Percentiles rank a stretch among this genome's conserved stretches.
These are phyloP conservation scores for Upupa epops DNA, from an alignment of 2,113 vertebrate species.

Conservation along the genomic window DNA sequence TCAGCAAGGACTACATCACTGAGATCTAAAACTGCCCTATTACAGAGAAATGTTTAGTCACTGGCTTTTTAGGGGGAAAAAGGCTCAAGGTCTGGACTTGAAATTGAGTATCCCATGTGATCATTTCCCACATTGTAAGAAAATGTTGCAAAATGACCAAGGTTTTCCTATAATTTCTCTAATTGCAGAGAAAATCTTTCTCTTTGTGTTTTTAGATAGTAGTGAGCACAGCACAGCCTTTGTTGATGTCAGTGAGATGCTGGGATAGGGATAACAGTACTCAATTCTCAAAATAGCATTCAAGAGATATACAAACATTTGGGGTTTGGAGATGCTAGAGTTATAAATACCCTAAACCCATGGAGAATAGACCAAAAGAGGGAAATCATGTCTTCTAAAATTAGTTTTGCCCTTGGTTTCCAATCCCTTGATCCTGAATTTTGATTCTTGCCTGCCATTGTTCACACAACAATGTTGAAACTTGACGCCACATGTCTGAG, in stretches of 20 bases:
- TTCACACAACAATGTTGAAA: conserved; percentile 4
- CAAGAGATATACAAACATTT: background rate
- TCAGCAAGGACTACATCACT: background rate
- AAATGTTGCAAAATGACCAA: background rate
- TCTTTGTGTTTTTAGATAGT: background rate
- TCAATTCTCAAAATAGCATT: background rate
- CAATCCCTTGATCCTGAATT: background rate
- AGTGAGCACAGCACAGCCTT: background rate
- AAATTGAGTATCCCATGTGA: background rate
- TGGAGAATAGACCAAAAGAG: background rate
- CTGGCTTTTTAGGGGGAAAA: background rate
- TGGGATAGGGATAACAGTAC: background rate
- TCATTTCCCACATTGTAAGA: background rate
- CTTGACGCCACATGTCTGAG: background rate
- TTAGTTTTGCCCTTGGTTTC: background rate
- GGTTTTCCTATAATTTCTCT: background rate
- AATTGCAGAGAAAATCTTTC: background rate
- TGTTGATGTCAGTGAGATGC: background rate
- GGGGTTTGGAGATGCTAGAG: background rate
- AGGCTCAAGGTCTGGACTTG: background rate
- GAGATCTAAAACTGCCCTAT: background rate
- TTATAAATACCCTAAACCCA: background rate
- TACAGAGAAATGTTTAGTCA: background rate
- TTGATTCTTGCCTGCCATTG: background rate
- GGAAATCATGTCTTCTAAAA: background rate